phyloP scores from a whole-genome alignment of 2,113 vertebrate genomes.

The Mionectes macconnelli region DNA sequence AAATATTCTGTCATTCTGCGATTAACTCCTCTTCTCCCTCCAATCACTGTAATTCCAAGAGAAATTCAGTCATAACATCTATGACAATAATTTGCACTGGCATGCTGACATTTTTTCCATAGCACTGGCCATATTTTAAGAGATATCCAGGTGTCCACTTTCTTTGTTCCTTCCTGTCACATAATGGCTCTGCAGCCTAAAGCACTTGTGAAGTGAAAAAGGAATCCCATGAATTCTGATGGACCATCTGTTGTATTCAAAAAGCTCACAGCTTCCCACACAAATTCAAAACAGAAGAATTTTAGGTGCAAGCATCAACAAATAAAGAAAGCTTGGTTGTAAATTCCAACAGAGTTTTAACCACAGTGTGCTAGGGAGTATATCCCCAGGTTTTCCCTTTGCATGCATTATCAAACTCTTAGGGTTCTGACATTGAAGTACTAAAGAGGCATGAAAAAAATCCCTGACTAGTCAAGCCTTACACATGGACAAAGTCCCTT shows the following conservation, averaged over 20 bases:
- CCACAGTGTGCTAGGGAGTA: neutral
- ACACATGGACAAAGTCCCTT: neutral
- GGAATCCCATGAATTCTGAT: neutral
- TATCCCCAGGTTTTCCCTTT: neutral
- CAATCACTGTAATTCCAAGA: neutral
- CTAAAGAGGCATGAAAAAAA: neutral
- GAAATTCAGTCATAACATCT: neutral
- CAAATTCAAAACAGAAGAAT: neutral
- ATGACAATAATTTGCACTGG: neutral
- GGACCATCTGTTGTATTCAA: accelerated
- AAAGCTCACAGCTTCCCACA: neutral
- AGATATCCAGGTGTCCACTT: neutral
- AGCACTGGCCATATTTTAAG: neutral
- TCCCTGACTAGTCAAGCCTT: neutral
- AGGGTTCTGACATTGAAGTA: neutral
- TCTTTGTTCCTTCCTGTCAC: neutral
- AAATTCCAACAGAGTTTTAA: neutral
- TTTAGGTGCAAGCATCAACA: neutral
- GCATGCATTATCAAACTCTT: neutral
- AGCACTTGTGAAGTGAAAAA: neutral
- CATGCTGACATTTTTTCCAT: neutral
- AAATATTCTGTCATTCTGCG: neutral
- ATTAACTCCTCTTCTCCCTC: neutral
- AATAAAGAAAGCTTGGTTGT: neutral
- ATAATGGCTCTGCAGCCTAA: neutral